Percentiles rank a stretch among this genome's conserved stretches.
Conservation (phyloP, 2,888 invertebrate genomes). For the Branchellion lobata region DNA sequence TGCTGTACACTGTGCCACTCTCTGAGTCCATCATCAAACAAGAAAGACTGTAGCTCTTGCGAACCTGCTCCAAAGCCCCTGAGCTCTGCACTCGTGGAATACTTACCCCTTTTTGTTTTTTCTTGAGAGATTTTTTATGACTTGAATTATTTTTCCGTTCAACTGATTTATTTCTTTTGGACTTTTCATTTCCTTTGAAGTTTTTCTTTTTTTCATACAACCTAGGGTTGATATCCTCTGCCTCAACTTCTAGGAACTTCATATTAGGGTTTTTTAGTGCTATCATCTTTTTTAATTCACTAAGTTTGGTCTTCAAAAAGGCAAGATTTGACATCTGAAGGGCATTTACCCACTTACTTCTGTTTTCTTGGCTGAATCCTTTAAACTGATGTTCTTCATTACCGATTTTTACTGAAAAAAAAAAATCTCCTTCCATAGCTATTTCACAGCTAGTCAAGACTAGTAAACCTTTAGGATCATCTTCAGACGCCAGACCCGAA, state of each 20-base stretch:
- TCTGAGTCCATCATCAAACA: slow-evolving; percentile 1
- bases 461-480: slow-evolving; percentile 44
- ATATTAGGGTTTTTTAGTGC: background rate
- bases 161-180: background rate
- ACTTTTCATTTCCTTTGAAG: background rate
- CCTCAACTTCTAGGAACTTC: too few species aligned
- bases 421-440: slow-evolving; percentile 13
- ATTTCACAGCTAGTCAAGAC: slow-evolving; percentile 41
- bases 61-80: slow-evolving; percentile 23
- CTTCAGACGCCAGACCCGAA: slow-evolving; percentile 29
- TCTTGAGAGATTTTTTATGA: background rate
- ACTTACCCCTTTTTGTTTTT: background rate
- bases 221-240: background rate
- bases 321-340: slow-evolving; percentile 23
- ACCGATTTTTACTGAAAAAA: slow-evolving; percentile 45
- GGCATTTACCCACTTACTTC: slow-evolving; percentile 44
- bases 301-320: background rate
- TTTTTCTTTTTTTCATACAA: slow-evolving; percentile 5
- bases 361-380: slow-evolving; percentile 31
- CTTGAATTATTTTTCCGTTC: background rate
- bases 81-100: slow-evolving; percentile 18
- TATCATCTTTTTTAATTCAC: slow-evolving; percentile 6
- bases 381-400: slow-evolving; percentile 45
- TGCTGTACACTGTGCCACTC: background rate
- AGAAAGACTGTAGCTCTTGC: slow-evolving; percentile 33